phyloP scores from a whole-genome alignment of 2,113 vertebrate species.

The Trogon melanurus region DNA sequence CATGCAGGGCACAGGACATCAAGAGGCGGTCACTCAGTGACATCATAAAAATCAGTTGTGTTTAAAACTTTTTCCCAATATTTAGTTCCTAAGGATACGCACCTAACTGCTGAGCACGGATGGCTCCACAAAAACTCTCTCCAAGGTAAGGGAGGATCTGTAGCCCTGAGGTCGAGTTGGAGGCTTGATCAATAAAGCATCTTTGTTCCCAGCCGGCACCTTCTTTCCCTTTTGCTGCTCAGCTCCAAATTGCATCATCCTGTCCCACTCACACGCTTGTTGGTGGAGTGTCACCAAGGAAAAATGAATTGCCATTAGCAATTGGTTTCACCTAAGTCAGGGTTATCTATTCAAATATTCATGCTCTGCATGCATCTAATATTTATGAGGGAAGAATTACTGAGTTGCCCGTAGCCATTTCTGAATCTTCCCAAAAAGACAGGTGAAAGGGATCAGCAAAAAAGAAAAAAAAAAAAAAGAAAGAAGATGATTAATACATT shows the following conservation, averaged over 20 bases:
- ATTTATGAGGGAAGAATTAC: slow-evolving; percentile 70
- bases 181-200: background rate
- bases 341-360: slow-evolving; percentile 69
- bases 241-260: slow-evolving; percentile 20
- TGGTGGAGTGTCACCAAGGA: slow-evolving; percentile 57
- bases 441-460: slow-evolving; percentile 12
- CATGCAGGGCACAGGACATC: fast-evolving
- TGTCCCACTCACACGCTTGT: background rate
- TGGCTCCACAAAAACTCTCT: background rate
- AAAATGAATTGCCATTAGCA: slow-evolving; percentile 69
- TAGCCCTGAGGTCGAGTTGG: background rate
- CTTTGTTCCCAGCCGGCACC: background rate
- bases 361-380: slow-evolving; percentile 54
- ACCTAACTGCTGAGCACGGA: background rate
- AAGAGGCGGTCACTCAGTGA: fast-evolving
- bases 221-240: background rate
- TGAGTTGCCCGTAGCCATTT: slow-evolving; percentile 42
- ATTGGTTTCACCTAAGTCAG: slow-evolving; percentile 62
- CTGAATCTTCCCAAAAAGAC: slow-evolving; percentile 38
- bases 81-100: background rate
- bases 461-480: background rate
- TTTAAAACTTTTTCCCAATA: background rate
- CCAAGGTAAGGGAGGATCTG: background rate
- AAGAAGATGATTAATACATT: slow-evolving; percentile 44
- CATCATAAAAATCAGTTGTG: background rate